Evolutionary conservation across 2,888 invertebrate genomes (phyloP).

Genomic region (Axea sp.): DNA sequence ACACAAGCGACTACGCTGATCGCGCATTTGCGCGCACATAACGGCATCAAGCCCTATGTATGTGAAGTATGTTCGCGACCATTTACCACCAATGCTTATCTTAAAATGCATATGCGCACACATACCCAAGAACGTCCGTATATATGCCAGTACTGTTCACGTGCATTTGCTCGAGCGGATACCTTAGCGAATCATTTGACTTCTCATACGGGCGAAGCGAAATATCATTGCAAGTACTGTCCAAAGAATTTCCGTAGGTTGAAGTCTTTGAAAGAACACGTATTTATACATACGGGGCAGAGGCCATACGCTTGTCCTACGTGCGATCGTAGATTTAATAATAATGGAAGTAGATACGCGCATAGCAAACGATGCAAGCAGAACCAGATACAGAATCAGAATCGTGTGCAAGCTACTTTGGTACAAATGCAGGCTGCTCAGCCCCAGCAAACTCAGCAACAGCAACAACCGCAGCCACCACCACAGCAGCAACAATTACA

Average conservation of each 20-base stretch:
- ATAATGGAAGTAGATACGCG: conserved; percentile 77
- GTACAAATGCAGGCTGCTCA: conserved; percentile 50
- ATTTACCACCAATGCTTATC: conserved; percentile 77
- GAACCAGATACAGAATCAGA: conserved; percentile 73
- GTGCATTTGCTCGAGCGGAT: conserved; percentile 77
- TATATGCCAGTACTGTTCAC: conserved; percentile 77
- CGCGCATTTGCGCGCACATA: conserved; percentile 76
- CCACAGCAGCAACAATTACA: conserved; percentile 44
- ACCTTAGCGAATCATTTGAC: conserved; percentile 77
- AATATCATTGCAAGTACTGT: conserved; percentile 78
- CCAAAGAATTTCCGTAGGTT: conserved; percentile 76
- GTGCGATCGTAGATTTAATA: conserved; percentile 77
- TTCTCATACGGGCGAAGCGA: conserved; percentile 77
- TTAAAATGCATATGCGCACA: conserved; percentile 78
- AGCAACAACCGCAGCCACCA: conserved; percentile 38
- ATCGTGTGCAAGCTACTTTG: conserved; percentile 62
- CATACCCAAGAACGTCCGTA: conserved; percentile 78
- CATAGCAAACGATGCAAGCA: conserved; percentile 78
- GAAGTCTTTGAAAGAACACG: conserved; percentile 77
- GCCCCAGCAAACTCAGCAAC: background rate
- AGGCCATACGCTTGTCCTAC: conserved; percentile 78
- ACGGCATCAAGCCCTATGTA: conserved; percentile 77
- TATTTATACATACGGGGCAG: conserved; percentile 78
- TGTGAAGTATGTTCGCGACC: conserved; percentile 77
- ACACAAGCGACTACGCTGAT: conserved; percentile 77